Conservation (phyloP, 1,140 invertebrate species). For the Lucilia cuprina region DNA sequence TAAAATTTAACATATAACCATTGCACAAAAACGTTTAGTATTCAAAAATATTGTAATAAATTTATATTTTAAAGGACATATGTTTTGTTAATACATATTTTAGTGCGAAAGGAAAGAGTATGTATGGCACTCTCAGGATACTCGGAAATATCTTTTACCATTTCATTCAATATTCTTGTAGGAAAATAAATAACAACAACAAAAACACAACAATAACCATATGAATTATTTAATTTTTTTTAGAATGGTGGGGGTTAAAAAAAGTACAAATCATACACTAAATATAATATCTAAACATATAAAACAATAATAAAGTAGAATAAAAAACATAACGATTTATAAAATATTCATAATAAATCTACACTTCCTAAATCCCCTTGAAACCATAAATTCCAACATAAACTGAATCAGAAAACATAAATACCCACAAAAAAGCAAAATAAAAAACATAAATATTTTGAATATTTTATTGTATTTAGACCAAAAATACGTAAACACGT, state of each 20-base stretch:
- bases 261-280: background rate
- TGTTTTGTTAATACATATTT: too few relatives aligned
- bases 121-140: too few relatives aligned
- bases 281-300: background rate
- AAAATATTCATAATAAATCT: slow-evolving; percentile 32
- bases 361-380: slow-evolving; percentile 27
- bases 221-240: background rate
- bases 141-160: too few relatives aligned
- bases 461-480: slow-evolving; percentile 13
- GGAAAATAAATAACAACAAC: too few relatives aligned
- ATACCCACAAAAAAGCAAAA: background rate
- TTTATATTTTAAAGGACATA: too few relatives aligned
- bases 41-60: too few relatives aligned
- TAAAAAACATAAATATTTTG: slow-evolving; percentile 10
- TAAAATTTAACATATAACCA: too few relatives aligned
- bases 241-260: too few relatives aligned
- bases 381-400: slow-evolving; percentile 19
- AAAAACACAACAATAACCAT: background rate
- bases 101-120: too few relatives aligned
- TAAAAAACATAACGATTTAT: slow-evolving; percentile 4
- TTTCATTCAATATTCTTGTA: too few relatives aligned
- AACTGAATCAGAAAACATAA: background rate
- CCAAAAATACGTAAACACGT: too few relatives aligned
- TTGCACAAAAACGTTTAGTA: too few relatives aligned
- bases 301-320: background rate